Base-by-base conservation (phyloP, 2,797 vertebrate genomes). In the Helostoma temminkii region DNA sequence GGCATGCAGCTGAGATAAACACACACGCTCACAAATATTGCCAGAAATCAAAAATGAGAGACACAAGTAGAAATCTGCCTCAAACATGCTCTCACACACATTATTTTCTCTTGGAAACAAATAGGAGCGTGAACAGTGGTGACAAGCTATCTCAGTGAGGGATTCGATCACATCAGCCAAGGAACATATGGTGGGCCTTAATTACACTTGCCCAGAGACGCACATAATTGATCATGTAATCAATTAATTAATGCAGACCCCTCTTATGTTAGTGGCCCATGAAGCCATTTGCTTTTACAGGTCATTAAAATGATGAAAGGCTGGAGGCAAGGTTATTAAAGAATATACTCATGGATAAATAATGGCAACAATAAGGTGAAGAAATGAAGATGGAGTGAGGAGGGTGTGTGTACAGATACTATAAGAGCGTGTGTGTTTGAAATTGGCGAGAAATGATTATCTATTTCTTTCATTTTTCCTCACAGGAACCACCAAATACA, bases 211-310 rank as follows among this genome's bases (percentile, higher is more conserved):
- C 83, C 82, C 76, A 70, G 80, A 82, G 88, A 86, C 34, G 36
- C 73, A 72, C 65, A 58, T 89, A 92, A 92, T 93, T 93, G 90
- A 92, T 93, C 84, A 90, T 90, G 86, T 91, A 85, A 93, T 93
- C 90, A 86, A 92, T 93, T 87, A 87, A 92, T 92, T 87, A 85
- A 88, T 83, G 80, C 55, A 55, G 36, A 45, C 54, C 30, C 37
- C 66, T 19, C 46, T 28, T 34, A 80, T 60, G 73, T 92, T 87
- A 85, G 88, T 88, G 85, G 78, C 84, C 85, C 72, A 76, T 84
- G 71, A 90, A 90, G 81, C 84, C 78, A 87, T 92, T 93, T 89
- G 70, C 83, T 85, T 89, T 90, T 84, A 83, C 84, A 84, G 82
- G 84, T 87, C 88, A 80, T 94, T 93, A 92, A 90, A 82, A 82